A percentile compares a stretch with the other conserved stretches of the same genome.
Conservation (phyloP, 2,888 invertebrate species). For the Sisyra terminalis region DNA sequence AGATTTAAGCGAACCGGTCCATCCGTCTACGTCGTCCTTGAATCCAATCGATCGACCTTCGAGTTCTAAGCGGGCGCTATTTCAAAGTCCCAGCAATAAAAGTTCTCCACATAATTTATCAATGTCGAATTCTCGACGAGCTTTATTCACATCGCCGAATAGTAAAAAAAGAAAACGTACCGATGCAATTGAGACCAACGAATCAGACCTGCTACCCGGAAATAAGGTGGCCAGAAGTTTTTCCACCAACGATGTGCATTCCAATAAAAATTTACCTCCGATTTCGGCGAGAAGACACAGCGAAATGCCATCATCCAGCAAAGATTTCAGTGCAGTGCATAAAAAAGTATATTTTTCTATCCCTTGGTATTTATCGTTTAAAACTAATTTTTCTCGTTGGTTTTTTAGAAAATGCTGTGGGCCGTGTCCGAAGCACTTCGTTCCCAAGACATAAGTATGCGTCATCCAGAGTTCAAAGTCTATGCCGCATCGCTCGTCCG, state of each 20-base stretch:
- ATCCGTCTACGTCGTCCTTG: constrained; percentile 16
- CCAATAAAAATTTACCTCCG: neutral
- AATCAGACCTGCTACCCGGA: constrained; percentile 17
- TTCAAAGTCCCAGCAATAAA: constrained; percentile 44
- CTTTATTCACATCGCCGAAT: constrained; percentile 44
- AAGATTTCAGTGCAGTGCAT: constrained; percentile 22
- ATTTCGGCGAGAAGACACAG: neutral
- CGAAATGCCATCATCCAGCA: constrained; percentile 3
- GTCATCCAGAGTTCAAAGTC: constrained; percentile 52
- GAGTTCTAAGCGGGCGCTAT: constrained; percentile 47
- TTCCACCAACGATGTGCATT: constrained; percentile 22
- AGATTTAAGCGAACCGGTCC: constrained; percentile 3
- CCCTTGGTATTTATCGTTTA: too few relatives aligned
- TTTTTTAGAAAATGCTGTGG: constrained; percentile 56
- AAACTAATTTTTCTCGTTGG: too few relatives aligned
- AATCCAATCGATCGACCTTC: constrained; percentile 15
- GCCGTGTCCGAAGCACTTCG: constrained; percentile 64
- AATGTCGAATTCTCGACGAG: constrained; percentile 43
- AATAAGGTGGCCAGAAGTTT: constrained; percentile 37
- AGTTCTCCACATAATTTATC: neutral
- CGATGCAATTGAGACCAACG: constrained; percentile 17
- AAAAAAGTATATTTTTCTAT: constrained; percentile 22
- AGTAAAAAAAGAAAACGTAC: constrained; percentile 31
- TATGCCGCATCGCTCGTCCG: constrained; percentile 51
- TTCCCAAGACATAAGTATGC: constrained; percentile 48